Evolutionary conservation across 2,797 vertebrate species (phyloP).

Genomic region (Orientallactaga sibirica): DNA sequence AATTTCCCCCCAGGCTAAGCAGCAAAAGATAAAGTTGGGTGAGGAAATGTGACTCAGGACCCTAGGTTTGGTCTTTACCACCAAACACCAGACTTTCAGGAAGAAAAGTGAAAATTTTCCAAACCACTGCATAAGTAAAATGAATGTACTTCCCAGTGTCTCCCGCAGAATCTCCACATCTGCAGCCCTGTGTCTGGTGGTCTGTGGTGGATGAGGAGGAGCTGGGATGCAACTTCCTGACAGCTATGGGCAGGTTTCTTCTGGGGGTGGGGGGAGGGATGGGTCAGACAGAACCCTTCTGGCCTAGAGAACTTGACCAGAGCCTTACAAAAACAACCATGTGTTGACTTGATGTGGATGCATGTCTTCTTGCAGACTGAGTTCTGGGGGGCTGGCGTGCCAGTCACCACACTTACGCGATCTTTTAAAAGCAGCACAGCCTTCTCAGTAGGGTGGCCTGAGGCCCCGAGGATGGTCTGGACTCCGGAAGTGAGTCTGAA

Average conservation of each 20-base stretch:
- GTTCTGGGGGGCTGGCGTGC: neutral
- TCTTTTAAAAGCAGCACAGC: neutral
- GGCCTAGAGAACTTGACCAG: slow-evolving; percentile 30
- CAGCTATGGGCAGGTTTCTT: neutral
- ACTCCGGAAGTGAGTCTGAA: neutral
- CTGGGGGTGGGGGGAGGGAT: too few relatives aligned
- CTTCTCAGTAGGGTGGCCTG: neutral
- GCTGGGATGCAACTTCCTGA: neutral
- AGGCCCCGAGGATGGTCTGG: neutral
- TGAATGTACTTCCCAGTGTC: neutral
- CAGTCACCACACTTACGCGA: neutral
- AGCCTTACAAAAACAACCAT: neutral
- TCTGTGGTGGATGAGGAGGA: neutral
- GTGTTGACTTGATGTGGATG: slow-evolving; percentile 46
- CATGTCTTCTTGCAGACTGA: neutral
- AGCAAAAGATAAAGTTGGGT: slow-evolving; percentile 47
- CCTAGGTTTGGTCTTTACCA: slow-evolving; percentile 52
- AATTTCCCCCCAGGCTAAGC: slow-evolving; percentile 49
- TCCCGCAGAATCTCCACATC: neutral
- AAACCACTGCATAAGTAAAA: slow-evolving; percentile 38
- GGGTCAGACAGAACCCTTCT: neutral
- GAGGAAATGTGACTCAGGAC: slow-evolving; percentile 65
- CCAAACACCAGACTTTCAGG: slow-evolving; percentile 64
- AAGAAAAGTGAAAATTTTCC: neutral
- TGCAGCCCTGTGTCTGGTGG: neutral